Percentiles rank a stretch among this genome's conserved stretches.
These are phyloP conservation scores for Ichneumoninae sp. DNA, from an alignment of 2,888 invertebrate species.

Conservation along the genomic window DNA sequence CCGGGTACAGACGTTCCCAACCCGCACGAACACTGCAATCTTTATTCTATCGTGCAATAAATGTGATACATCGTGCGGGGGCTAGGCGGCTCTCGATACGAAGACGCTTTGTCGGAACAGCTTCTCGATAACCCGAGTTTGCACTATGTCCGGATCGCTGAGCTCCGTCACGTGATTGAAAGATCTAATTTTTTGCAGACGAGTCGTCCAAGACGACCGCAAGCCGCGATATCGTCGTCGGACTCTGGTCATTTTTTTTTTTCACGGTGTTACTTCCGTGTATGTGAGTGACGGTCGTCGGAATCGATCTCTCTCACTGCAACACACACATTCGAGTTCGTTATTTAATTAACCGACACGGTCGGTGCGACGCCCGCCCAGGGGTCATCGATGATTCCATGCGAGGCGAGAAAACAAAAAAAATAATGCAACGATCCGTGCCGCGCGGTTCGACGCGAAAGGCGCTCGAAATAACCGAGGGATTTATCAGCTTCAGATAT, in stretches of 20 bases:
- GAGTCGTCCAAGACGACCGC: conserved; percentile 51
- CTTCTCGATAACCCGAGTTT: conserved; percentile 20
- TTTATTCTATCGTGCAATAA: conserved; percentile 19
- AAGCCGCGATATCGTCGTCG: conserved; percentile 49
- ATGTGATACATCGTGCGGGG: not conserved
- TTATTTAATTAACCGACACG: conserved; percentile 55
- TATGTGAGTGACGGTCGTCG: conserved; percentile 16
- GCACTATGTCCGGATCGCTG: conserved; percentile 23
- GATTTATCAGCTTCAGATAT: not conserved
- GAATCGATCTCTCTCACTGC: conserved; percentile 50
- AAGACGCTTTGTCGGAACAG: not conserved
- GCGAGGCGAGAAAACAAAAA: not conserved
- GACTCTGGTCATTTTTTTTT: conserved; percentile 26
- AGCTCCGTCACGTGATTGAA: conserved; percentile 42
- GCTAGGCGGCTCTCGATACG: not conserved
- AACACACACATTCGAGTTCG: conserved; percentile 29
- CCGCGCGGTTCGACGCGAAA: not conserved
- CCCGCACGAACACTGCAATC: not conserved
- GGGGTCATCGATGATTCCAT: conserved; percentile 22
- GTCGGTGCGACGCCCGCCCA: not conserved
- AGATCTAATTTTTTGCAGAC: conserved; percentile 62
- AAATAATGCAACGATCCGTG: not conserved
- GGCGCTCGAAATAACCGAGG: not conserved
- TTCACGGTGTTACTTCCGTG: conserved; percentile 44
- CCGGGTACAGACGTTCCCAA: conserved; percentile 18